These are phyloP conservation scores for Telmatherina bonti DNA, from an alignment of 2,797 vertebrate genomes.

Conservation along the genomic window DNA sequence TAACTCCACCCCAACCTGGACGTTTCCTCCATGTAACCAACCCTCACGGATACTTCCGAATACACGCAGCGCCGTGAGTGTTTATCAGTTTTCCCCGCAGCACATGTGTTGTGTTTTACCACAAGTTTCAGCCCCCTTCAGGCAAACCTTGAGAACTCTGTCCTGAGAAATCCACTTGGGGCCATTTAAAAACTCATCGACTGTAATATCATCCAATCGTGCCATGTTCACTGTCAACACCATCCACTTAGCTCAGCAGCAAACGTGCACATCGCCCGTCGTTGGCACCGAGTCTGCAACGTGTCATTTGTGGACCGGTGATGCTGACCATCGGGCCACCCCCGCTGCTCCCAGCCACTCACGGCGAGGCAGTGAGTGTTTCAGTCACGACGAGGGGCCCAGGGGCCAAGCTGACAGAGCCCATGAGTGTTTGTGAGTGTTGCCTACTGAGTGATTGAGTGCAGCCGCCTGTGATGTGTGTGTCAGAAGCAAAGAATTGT, in stretches of 20 bases:
- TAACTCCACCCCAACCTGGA: not conserved
- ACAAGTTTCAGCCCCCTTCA: slow-evolving; percentile 14
- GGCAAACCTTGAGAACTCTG: slow-evolving; percentile 32
- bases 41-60: not conserved
- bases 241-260: slow-evolving; percentile 66
- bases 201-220: slow-evolving; percentile 68
- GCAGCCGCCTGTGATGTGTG: slow-evolving; percentile 59
- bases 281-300: slow-evolving; percentile 62
- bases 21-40: not conserved
- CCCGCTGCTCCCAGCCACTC: slow-evolving; percentile 52
- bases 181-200: slow-evolving; percentile 71
- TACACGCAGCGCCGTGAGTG: not conserved
- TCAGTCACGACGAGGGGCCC: slow-evolving; percentile 55
- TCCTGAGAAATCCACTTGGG: slow-evolving; percentile 56
- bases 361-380: slow-evolving; percentile 51
- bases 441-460: slow-evolving; percentile 63
- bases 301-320: slow-evolving; percentile 49
- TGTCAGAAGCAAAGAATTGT: slow-evolving; percentile 48
- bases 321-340: slow-evolving; percentile 67
- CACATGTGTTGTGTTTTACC: not conserved
- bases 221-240: slow-evolving; percentile 71
- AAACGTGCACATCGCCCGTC: slow-evolving; percentile 48
- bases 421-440: slow-evolving; percentile 46
- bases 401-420: slow-evolving; percentile 46
- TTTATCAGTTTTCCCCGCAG: not conserved